These are phyloP conservation scores for Drosophila bocki DNA, from an alignment of 1,140 invertebrate genomes.

Conservation along the genomic window DNA sequence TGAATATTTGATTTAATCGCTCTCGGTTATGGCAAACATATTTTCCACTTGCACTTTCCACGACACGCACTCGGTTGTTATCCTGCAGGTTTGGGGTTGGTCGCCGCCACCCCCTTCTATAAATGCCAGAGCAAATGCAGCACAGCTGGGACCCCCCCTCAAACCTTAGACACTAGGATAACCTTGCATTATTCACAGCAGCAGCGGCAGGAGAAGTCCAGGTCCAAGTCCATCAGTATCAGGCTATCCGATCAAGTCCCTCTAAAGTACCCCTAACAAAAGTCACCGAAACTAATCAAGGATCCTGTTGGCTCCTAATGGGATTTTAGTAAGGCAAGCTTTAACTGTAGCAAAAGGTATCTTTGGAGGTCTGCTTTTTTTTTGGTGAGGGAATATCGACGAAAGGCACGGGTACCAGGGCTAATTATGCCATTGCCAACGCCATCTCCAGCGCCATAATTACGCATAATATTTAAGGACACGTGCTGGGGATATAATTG, in stretches of 20 bases:
- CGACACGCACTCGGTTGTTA: not conserved
- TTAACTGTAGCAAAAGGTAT: not conserved
- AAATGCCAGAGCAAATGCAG: conserved; percentile 42
- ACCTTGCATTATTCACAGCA: conserved; percentile 69
- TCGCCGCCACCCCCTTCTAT: not conserved
- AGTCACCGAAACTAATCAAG: not conserved
- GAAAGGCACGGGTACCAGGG: conserved; percentile 29
- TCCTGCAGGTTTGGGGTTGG: not conserved
- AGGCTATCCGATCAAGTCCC: not conserved
- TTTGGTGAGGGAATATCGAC: conserved; percentile 29
- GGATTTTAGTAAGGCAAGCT: no score
- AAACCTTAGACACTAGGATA: conserved; percentile 55
- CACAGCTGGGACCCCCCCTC: conserved; percentile 21
- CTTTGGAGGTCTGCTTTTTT: not conserved
- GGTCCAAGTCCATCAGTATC: no score
- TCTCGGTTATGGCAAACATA: conserved; percentile 44
- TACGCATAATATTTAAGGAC: conserved; percentile 71
- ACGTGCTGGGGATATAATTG: conserved; percentile 51
- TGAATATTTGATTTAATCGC: conserved; percentile 51
- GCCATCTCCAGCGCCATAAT: conserved; percentile 54
- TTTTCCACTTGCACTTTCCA: conserved; percentile 38
- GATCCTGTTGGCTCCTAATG: not conserved
- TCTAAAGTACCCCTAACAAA: not conserved
- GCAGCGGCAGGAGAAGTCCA: not conserved
- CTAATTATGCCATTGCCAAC: conserved; percentile 68